These are phyloP conservation scores for Ophion slaviceki DNA, from an alignment of 2,888 invertebrate genomes.

Conservation along the genomic window DNA sequence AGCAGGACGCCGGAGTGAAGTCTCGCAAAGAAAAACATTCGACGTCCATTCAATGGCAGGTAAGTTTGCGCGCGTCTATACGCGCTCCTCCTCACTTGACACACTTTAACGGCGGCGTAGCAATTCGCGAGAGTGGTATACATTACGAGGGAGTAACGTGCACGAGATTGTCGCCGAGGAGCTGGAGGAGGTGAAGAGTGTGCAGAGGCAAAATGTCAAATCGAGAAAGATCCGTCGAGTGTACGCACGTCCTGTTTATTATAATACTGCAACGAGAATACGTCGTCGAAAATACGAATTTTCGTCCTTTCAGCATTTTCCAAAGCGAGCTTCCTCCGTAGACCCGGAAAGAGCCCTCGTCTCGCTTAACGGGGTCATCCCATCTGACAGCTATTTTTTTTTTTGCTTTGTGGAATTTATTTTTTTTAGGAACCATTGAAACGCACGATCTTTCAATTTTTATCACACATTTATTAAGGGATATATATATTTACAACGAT, in stretches of 20 bases:
- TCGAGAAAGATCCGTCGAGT: constrained; percentile 44
- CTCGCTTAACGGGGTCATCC: background rate
- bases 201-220: constrained; percentile 39
- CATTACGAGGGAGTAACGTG: background rate
- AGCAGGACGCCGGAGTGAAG: constrained; percentile 82
- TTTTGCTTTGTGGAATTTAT: too few species aligned
- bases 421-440: too few species aligned
- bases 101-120: constrained; percentile 27
- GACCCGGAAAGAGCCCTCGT: constrained; percentile 34
- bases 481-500: too few species aligned
- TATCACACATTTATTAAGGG: too few species aligned
- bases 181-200: background rate
- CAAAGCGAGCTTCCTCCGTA: constrained; percentile 41
- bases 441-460: too few species aligned
- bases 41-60: constrained; percentile 84
- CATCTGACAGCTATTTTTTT: too few species aligned
- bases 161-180: background rate
- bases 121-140: constrained; percentile 40
- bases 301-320: constrained; percentile 28
- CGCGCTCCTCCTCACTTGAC: constrained; percentile 36
- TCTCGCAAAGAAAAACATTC: constrained; percentile 83
- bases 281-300: constrained; percentile 40
- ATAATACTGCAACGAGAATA: constrained; percentile 55
- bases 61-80: constrained; percentile 68
- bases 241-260: constrained; percentile 53